Percentiles rank a stretch among this genome's conserved stretches.
phyloP scores from a whole-genome alignment of 30 jellyfish, hydroid and myxozoan genomes.

The Aurelia aurita complex sp. Pacific region DNA sequence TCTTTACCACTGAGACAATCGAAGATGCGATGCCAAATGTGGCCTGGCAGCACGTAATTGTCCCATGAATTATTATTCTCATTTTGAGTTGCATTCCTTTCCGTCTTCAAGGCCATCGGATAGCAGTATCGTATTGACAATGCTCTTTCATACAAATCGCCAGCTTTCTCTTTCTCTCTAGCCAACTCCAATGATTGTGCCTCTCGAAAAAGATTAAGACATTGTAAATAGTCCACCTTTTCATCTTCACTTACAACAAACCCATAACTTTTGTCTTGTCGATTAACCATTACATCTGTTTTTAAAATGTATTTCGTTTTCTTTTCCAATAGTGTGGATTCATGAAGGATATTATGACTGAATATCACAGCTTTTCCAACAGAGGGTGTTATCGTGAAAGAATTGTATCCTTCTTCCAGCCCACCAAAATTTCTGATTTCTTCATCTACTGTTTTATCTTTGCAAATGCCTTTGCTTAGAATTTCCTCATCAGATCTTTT shows the following conservation, averaged over 20 bases:
- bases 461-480: background rate
- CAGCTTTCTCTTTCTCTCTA: slow-evolving; percentile 37
- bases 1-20: slow-evolving; percentile 31
- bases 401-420: slow-evolving; percentile 39
- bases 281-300: slow-evolving; percentile 57
- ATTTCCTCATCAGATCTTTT: background rate
- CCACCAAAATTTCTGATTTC: slow-evolving; percentile 59
- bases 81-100: slow-evolving; percentile 30
- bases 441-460: slow-evolving; percentile 49
- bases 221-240: slow-evolving; percentile 21
- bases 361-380: slow-evolving; percentile 59
- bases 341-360: slow-evolving; percentile 64
- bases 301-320: slow-evolving; percentile 32
- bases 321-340: slow-evolving; percentile 15
- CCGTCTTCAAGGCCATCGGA: slow-evolving; percentile 49
- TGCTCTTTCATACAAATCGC: slow-evolving; percentile 53
- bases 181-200: slow-evolving; percentile 64
- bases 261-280: slow-evolving; percentile 49
- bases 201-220: slow-evolving; percentile 54
- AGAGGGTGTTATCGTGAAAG: slow-evolving; percentile 29
- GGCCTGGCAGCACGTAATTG: slow-evolving; percentile 16
- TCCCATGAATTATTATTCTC: background rate
- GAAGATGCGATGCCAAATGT: slow-evolving; percentile 52
- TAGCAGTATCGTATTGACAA: slow-evolving; percentile 65
- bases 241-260: slow-evolving; percentile 34